phyloP scores from a whole-genome alignment of 2,113 vertebrate genomes.

The Dasyprocta punctata region DNA sequence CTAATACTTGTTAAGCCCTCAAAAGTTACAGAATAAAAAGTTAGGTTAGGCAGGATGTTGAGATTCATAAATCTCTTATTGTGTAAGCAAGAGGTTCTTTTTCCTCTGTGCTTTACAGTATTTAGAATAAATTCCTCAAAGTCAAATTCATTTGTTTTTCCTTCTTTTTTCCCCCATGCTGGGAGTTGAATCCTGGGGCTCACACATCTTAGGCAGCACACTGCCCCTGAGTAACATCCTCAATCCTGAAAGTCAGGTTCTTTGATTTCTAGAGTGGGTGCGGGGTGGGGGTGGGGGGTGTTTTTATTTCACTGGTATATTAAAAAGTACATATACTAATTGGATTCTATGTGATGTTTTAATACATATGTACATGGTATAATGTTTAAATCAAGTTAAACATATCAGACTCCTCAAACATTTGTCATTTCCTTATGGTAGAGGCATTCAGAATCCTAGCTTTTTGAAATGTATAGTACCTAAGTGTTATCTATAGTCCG shows the following conservation, averaged over 20 bases:
- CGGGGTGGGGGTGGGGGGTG: neutral
- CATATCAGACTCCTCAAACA: neutral
- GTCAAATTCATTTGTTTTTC: neutral
- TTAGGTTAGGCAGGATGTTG: neutral
- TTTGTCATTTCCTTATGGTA: neutral
- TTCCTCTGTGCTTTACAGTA: neutral
- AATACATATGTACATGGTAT: no score
- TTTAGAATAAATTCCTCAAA: neutral
- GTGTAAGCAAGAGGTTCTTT: slow-evolving; percentile 1
- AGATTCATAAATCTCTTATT: neutral
- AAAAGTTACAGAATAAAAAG: slow-evolving; percentile 23
- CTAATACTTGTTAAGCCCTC: slow-evolving; percentile 27
- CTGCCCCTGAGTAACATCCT: neutral
- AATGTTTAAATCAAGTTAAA: neutral
- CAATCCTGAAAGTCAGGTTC: neutral
- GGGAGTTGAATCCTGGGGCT: neutral
- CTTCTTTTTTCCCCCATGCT: neutral
- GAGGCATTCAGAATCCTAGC: neutral
- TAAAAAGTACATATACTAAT: neutral
- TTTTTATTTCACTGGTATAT: neutral
- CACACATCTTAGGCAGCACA: neutral
- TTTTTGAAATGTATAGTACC: neutral
- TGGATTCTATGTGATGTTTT: neutral
- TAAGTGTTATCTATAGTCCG: neutral
- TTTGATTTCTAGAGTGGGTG: neutral